Conservation (phyloP, 1,140 invertebrate genomes). For the Trichonephila clavata region DNA sequence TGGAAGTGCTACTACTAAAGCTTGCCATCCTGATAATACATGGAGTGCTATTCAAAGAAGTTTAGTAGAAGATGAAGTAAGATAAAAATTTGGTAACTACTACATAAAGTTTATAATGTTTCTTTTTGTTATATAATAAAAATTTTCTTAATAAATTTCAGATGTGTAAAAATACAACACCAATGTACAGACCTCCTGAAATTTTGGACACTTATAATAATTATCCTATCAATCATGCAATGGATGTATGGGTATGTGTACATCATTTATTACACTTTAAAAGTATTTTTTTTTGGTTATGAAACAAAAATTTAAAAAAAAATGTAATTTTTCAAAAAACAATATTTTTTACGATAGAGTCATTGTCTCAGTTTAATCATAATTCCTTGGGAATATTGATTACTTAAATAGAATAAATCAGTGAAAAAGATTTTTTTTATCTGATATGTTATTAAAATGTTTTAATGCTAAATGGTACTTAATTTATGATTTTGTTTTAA, state of each 20-base stretch:
- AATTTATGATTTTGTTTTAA: no score
- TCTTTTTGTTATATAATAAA: neutral
- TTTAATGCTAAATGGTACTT: no score
- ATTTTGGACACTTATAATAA: slow-evolving; percentile 99
- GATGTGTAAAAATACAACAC: slow-evolving; percentile 85
- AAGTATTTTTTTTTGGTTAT: neutral
- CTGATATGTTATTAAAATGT: no score
- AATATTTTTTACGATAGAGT: no score
- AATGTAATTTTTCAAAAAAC: no score
- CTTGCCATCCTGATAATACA: slow-evolving; percentile 90
- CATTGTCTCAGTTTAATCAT: no score
- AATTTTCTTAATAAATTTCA: slow-evolving; percentile 77
- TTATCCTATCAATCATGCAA: slow-evolving; percentile 90
- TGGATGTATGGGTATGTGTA: slow-evolving; percentile 91
- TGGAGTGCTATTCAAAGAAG: slow-evolving; percentile 96
- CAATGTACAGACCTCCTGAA: slow-evolving; percentile 91
- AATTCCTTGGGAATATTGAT: no score
- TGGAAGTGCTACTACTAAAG: slow-evolving; percentile 95
- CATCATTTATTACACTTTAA: neutral
- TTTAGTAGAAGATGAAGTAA: slow-evolving; percentile 96
- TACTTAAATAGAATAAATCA: no score
- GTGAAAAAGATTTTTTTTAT: no score
- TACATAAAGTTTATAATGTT: neutral
- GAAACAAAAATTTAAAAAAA: no score
- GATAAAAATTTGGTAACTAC: slow-evolving; percentile 72